Base-by-base conservation (phyloP, 2,797 vertebrate species). In the Rhabdomys pumilio region DNA sequence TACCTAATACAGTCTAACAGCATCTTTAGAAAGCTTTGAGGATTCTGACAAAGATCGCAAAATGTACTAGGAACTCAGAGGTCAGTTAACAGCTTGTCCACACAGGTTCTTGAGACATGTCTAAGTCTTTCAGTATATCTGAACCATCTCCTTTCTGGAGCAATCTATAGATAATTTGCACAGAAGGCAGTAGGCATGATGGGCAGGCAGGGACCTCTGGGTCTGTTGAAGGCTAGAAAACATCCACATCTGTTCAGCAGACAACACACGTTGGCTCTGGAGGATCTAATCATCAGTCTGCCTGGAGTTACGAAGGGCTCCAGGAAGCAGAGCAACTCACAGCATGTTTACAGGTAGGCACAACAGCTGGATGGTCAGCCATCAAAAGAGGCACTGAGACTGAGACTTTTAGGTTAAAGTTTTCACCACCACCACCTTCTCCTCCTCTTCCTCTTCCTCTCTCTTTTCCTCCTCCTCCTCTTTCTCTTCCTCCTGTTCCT, bases 1-100 rank as follows among this genome's bases (percentile, higher is more conserved):
- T 95, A 47, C 47, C 65, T 86, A 73, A 82, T 61, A 75, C 3
- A 59, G 63, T 14, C n/a, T 31, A 31, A 17, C 47, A 44, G 75
- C 59, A 38, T 96, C 90, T 95, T 31, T 81, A 93, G 81, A 77
- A 93, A 95, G 80, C 26, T 90, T 57, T 79, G n/a, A 75, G 61
- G 31, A 65, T 91, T 95, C 94, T 87, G 85, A 92, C 14, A 47
- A 73, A 89, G 69, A 92, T 73, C 72, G 79, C 22, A 5, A 87
- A 89, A 87, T 95, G 26, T 90, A 50, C 57, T 59, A 73, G 72
- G 0, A 44, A 61, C 80, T 84, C 65, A 69, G 67, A 88, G 44
- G 75, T 83, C 29, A 82, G 11, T 19, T 4, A n/a, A 55, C 0
- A 12, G 38, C n/a, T 67, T 44, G 38, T 14, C 67, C 55, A 12